Base-by-base conservation (phyloP, 2,888 invertebrate genomes). In the Athalia rosae region DNA sequence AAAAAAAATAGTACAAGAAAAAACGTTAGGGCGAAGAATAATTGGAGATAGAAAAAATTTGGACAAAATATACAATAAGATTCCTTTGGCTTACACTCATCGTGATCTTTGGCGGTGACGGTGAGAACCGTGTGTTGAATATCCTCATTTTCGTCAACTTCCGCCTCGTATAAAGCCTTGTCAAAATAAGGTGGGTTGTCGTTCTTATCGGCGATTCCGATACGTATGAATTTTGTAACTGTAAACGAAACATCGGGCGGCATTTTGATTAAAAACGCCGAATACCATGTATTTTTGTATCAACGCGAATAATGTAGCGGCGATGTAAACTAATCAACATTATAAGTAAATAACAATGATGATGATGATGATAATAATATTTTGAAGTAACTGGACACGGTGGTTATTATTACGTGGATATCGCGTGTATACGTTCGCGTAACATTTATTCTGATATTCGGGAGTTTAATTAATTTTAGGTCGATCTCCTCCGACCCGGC, bases 171-270 rank as follows among this genome's bases (percentile, higher is more conserved):
- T 86, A 98, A 93, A 87, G 95, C 96, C 92, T 98, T 98, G 93
- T 97, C 98, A 92, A 99, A 99, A 91, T 97, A 97, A 82, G 99
- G 99, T 81, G 98, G 97, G 92, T 99, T 99, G 93, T 99, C 99
- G 94, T 99, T 99, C 93, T 98, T 98, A 92, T 99, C 99, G 85
- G 98, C 98, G 89, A 99, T 98, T 87, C 97, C 98, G 91, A 99
- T 98, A 85, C 98, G 97, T 91, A 98, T 98, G 92, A 98, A 98
- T 92, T 98, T 98, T 84, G 98, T 98, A 91, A 98, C 98, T 98
- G 93, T n/a, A 94, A 94, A 28, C 28, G 2, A 28, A 28, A 28
- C 28, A 28, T 28, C 28, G 28, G 28, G 28, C 2, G 28, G 28
- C 0, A 28, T 28, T 28, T 28, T 28, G 28, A 28, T 28, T 85